Conservation (phyloP, 2,113 vertebrate genomes). For the Apodemus sylvaticus region DNA sequence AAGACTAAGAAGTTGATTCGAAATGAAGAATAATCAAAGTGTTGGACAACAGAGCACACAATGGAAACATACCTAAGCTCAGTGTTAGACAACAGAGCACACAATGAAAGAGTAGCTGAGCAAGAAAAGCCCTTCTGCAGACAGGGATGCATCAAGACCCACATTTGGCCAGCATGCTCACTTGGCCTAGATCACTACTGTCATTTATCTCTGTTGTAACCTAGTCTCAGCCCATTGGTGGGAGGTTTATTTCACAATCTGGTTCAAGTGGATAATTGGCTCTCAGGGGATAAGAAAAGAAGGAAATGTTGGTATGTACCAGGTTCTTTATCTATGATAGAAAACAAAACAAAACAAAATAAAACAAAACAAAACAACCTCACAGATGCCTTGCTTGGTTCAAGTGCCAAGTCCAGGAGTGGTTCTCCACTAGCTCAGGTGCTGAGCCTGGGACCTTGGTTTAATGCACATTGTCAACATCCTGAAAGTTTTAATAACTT, state of each 20-base stretch:
- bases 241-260: not conserved
- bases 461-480: not conserved
- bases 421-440: not conserved
- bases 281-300: not conserved
- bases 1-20: not conserved
- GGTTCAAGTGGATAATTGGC: not conserved
- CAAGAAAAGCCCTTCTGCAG: no score
- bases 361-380: not conserved
- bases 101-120: not conserved
- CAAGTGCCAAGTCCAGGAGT: not conserved
- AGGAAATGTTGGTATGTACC: not conserved
- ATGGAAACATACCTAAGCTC: not conserved
- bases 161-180: not conserved
- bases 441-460: no score
- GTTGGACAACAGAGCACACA: not conserved
- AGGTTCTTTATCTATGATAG: not conserved
- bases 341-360: not conserved
- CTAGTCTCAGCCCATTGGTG: not conserved
- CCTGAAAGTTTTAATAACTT: constrained; percentile 25
- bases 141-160: not conserved
- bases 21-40: not conserved
- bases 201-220: not conserved
- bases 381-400: not conserved
- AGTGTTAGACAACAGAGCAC: not conserved
- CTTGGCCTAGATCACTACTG: not conserved